phyloP scores from a whole-genome alignment of 2,888 invertebrate species.

The Drosophila paracracens region DNA sequence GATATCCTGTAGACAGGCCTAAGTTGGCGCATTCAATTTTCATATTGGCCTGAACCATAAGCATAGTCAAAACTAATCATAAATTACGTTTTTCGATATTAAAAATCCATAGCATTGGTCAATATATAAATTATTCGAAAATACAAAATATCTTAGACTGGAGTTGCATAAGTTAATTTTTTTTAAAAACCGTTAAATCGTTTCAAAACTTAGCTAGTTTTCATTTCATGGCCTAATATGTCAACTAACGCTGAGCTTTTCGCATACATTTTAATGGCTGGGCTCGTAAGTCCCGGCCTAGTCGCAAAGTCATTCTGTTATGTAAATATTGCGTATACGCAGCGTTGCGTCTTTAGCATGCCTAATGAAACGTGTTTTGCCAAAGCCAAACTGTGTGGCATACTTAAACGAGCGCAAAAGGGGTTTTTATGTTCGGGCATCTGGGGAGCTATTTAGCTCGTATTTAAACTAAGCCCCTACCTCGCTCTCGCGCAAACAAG shows the following conservation, averaged over 20 bases:
- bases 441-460: conserved; percentile 63
- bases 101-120: not conserved
- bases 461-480: conserved; percentile 37
- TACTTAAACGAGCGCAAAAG: conserved; percentile 49
- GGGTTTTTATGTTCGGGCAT: conserved; percentile 40
- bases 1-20: not conserved
- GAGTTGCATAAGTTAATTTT: not conserved
- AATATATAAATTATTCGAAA: not conserved
- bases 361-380: conserved; percentile 74
- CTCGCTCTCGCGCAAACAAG: not conserved
- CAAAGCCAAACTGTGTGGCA: conserved; percentile 56
- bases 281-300: conserved; percentile 2
- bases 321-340: conserved; percentile 48
- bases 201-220: not conserved
- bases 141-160: not conserved
- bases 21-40: not conserved
- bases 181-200: not conserved
- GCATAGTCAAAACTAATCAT: not conserved
- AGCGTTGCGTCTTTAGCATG: conserved; percentile 38
- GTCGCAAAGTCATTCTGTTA: not conserved
- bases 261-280: conserved; percentile 8
- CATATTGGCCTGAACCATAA: too few relatives aligned
- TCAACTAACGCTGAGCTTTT: not conserved
- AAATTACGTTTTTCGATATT: not conserved
- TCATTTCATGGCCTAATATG: not conserved